Evolutionary conservation across 2,113 vertebrate genomes (phyloP), one percentile per base, ranked within the genome.

Genomic region (Aphelocoma coerulescens): DNA sequence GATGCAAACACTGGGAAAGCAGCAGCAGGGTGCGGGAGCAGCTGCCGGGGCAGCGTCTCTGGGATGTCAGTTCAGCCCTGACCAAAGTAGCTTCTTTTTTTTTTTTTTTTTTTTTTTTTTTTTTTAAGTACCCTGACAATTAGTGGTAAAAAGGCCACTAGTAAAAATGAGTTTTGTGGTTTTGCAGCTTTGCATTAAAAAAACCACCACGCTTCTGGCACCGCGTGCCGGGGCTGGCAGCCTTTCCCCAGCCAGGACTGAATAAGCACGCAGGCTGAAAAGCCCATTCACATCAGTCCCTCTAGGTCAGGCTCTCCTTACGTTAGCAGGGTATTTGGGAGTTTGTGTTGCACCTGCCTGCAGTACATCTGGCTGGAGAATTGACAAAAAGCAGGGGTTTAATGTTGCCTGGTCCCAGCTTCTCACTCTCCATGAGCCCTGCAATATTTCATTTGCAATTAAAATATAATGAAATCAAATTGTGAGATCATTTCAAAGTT

Each of bases 101-200:
- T 32, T 21, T 33, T 15, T 32, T 27, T 41, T n/a, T 32, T n/a
- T n/a, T n/a, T n/a, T n/a, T 28, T 65, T 61, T 41, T 83, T 69
- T 72, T 59, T 43, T 1, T 2, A 21, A 79, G 57, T 67, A 85
- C 68, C 49, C 88, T 2, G 5, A 93, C 94, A 96, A 96, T 94
- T 96, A 93, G 93, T 91, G 92, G 85, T 96, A 74, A 94, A 91
- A 94, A 94, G 96, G 94, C 93, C 91, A 96, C 88, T 39, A 91
- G 88, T 94, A 92, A 95, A 96, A 96, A 89, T 89, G 79, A 93
- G 92, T 76, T 93, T 93, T 95, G 95, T 92, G 95, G 95, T 94
- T 96, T 96, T 93, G 91, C 94, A 95, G 85, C 93, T 97, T 97
- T 96, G 95, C 90, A 85, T 97, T 95, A 89, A 93, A 95, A 91